phyloP scores from a whole-genome alignment of 1,140 invertebrate genomes.

The Venturia canescens region DNA sequence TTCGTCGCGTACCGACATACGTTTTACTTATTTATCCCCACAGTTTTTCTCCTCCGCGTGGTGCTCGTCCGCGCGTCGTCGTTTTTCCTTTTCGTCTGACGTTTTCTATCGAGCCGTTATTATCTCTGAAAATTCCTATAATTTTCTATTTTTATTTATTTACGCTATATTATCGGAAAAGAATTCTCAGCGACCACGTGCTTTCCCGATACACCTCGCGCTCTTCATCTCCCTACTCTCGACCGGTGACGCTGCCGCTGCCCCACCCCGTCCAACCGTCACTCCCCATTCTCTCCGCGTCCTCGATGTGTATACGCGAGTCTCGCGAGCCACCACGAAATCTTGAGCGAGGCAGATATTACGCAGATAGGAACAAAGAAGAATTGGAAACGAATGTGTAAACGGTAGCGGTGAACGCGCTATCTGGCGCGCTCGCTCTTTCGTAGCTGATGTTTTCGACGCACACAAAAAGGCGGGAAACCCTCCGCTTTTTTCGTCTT shows the following conservation, averaged over 20 bases:
- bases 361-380: neutral
- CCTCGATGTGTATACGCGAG: neutral
- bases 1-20: too few species aligned
- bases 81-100: too few species aligned
- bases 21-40: neutral
- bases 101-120: too few species aligned
- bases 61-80: too few species aligned
- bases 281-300: neutral
- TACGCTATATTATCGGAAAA: neutral
- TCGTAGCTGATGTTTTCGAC: neutral
- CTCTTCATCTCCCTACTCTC: neutral
- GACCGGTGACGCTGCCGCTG: neutral
- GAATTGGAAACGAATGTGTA: neutral
- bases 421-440: neutral
- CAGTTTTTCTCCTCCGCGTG: neutral
- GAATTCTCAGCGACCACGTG: conserved; percentile 24
- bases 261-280: neutral
- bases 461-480: neutral
- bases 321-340: neutral
- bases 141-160: neutral
- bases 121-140: neutral
- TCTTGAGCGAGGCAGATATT: neutral
- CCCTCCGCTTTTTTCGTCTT: too few species aligned
- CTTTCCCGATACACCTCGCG: conserved; percentile 13
- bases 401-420: neutral